Evolutionary conservation across 1,140 invertebrate genomes (phyloP).

Genomic region (Hypothenemus hampei): DNA sequence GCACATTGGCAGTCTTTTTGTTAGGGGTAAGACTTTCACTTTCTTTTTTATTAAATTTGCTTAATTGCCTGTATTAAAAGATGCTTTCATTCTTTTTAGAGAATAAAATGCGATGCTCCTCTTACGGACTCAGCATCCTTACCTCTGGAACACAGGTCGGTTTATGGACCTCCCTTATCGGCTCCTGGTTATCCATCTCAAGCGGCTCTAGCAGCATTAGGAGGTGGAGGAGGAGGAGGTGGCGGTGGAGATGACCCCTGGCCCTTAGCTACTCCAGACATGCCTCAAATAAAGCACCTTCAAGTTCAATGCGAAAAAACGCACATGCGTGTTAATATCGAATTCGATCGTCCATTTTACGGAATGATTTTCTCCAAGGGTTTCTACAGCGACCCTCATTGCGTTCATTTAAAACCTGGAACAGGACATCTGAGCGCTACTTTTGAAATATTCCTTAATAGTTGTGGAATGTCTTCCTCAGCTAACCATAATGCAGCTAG

Average conservation of each 20-base stretch:
- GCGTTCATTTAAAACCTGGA: conserved; percentile 84
- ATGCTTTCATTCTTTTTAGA: conserved; percentile 49
- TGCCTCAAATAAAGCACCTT: conserved; percentile 84
- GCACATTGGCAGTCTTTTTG: conserved; percentile 31
- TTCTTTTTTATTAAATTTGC: conserved; percentile 4
- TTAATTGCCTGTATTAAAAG: not conserved
- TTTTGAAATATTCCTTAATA: conserved; percentile 87
- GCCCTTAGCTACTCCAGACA: conserved; percentile 77
- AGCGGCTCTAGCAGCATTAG: conserved; percentile 44
- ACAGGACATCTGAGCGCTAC: conserved; percentile 84
- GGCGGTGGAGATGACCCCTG: conserved; percentile 64
- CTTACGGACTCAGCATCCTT: conserved; percentile 71
- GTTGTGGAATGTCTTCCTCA: conserved; percentile 85
- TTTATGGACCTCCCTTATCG: conserved; percentile 66
- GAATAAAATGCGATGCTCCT: conserved; percentile 66
- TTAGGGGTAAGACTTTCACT: conserved; percentile 34
- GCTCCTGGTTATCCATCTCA: conserved; percentile 52
- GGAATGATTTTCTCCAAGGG: conserved; percentile 95
- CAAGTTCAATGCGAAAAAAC: conserved; percentile 96
- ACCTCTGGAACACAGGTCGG: conserved; percentile 70
- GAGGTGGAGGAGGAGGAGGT: conserved; percentile 36
- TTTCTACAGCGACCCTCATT: conserved; percentile 85
- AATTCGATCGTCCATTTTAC: conserved; percentile 91
- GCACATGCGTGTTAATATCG: conserved; percentile 90
- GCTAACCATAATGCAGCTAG: conserved; percentile 76